These are phyloP conservation scores for Myiothlypis chrysogaster DNA, from an alignment of 2,797 vertebrate species.

Conservation along the genomic window DNA sequence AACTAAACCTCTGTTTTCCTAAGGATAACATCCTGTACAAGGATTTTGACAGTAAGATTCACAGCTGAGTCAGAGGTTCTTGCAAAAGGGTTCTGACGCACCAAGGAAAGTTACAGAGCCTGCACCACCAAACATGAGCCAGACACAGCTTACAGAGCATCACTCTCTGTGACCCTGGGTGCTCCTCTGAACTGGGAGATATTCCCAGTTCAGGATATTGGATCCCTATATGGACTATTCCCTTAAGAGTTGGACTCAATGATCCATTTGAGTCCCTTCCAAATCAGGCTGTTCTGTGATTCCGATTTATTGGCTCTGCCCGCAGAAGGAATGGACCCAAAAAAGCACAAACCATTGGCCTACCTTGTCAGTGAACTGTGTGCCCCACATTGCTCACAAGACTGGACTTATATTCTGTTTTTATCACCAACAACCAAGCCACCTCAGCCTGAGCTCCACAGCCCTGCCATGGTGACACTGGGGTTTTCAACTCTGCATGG, in stretches of 20 bases:
- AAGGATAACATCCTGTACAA: background rate
- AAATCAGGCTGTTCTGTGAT: background rate
- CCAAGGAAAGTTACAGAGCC: background rate
- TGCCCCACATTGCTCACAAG: accelerated
- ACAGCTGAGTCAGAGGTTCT: background rate
- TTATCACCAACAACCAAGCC: background rate
- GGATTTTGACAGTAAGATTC: background rate
- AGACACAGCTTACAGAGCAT: background rate
- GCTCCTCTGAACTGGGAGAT: background rate
- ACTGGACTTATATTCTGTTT: background rate
- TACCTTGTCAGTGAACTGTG: background rate
- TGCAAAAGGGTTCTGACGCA: background rate
- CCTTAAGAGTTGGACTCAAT: background rate
- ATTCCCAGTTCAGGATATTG: background rate
- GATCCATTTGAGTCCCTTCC: background rate
- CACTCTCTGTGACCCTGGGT: accelerated
- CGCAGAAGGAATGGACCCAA: background rate
- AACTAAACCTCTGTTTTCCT: background rate
- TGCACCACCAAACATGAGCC: background rate
- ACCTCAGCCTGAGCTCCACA: background rate
- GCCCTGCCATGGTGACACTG: accelerated
- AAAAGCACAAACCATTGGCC: background rate
- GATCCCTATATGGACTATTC: background rate
- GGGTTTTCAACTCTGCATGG: background rate
- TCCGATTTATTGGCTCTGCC: background rate